Evolutionary conservation across 2,888 invertebrate genomes (phyloP), one percentile per base, ranked within the genome.

Genomic region (Tolmerus cingulatus): DNA sequence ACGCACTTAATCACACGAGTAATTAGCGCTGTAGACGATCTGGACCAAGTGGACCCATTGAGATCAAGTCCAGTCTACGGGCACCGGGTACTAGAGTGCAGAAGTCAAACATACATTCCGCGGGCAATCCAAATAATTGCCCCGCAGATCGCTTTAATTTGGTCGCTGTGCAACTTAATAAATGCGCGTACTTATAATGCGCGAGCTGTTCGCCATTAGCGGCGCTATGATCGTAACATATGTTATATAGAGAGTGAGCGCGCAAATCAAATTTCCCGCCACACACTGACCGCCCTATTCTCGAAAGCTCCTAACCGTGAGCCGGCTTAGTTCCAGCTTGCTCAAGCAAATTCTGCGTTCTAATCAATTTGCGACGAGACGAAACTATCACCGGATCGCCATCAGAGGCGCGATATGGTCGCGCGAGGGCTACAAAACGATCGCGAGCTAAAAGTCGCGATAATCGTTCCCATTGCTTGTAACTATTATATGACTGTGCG

Each of bases 1-100:
- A 81, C 81, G 81, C 81, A 81, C 51, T 81, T 81, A 81, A 81
- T 81, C 81, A 81, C 81, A 51, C 55, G 81, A 55, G 81, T 81
- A 81, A 81, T 81, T 81, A 81, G 81, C 55, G 46, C 23, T 30
- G 81, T 81, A 81, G 81, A 81, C 81, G 81, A 81, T 46, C 81
- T 51, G 51, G 55, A 23, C 81, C 51, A 81, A 46, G 40, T 81
- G 51, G 81, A 51, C 27, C 81, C 81, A 81, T 81, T 81, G 81
- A 81, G 81, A 81, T 55, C 55, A 81, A 66, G 51, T 81, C 27
- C 81, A 81, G 51, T 55, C 27, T 27, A 16, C 81, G 81, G 76
- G 76, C 66, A 23, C 27, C 51, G 51, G 51, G 16, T 19, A 78
- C 37, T 23, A 78, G 37, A 78, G 78, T 78, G 40, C 78, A 78